Base-by-base conservation (phyloP, 1,140 invertebrate species). In the Periplaneta americana region DNA sequence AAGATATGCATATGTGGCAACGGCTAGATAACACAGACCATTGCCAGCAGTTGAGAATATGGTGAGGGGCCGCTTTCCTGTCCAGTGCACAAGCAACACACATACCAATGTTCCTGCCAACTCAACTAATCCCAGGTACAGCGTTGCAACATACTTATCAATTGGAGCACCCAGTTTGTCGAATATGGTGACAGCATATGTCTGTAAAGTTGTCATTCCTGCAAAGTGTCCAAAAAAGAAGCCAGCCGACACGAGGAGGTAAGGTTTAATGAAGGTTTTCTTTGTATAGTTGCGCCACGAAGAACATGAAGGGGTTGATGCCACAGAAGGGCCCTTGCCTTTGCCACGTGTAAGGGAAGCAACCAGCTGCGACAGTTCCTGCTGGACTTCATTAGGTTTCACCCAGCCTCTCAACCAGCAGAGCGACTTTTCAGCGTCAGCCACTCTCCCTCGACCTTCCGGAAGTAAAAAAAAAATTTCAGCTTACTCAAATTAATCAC, bases 171-270 rank as follows among this genome's bases (percentile, higher is more conserved):
- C 90, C 22, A 95, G 85, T 34, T 89, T 90, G 34, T 90, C 89
- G 83, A 95, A 95, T 82, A 95, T 94, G 34, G 90, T 85, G 11
- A 95, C 93, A 0, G 94, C 93, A 83, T 93, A 95, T 0, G 93
- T 95, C 86, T 93, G 92, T 13, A 95, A 86, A 0, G 93, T 92
- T 0, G 91, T 92, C 87, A 91, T 92, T 3, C 95, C 94, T 32
- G 92, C 92, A 81, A 95, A 95, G 81, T 94, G 91, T 0, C 91
- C 90, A 2, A 94, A 88, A 84, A 94, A 94, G 85, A 95, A 95
- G 3, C 88, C 88, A 18, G 91, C 89, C 0, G 89, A 88, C 0
- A 95, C 91, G 2, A 96, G 84, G 0, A 90, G 83, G 82, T 92
- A 95, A 0, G 94, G 94, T 28, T 89, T 84, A 13, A 93, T 85